phyloP scores from a whole-genome alignment of 1,140 invertebrate species.

The Hycleus phaleratus region DNA sequence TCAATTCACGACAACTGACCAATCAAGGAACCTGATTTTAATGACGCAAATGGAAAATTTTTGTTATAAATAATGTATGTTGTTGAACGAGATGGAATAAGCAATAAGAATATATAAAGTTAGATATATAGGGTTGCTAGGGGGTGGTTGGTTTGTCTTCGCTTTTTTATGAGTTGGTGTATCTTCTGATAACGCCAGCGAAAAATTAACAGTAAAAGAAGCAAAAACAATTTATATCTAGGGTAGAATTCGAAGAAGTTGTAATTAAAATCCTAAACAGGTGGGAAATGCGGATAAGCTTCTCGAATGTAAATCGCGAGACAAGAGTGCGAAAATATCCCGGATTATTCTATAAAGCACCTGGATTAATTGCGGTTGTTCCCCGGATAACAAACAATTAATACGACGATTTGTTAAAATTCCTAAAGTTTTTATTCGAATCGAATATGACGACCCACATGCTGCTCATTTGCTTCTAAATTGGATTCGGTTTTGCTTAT shows the following conservation, averaged over 20 bases:
- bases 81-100: conserved; percentile 26
- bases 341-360: conserved; percentile 16
- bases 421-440: neutral
- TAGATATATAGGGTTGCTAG: too few relatives aligned
- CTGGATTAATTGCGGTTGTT: conserved; percentile 6
- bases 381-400: conserved; percentile 8
- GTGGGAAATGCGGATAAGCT: conserved; percentile 20
- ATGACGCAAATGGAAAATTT: conserved; percentile 29
- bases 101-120: too few relatives aligned
- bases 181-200: too few relatives aligned
- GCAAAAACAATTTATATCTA: too few relatives aligned
- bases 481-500: conserved; percentile 16
- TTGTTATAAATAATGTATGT: conserved; percentile 37
- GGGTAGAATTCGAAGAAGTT: too few relatives aligned
- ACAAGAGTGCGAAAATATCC: conserved; percentile 8
- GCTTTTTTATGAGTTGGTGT: too few relatives aligned
- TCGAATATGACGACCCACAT: neutral
- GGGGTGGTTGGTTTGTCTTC: too few relatives aligned
- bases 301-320: conserved; percentile 17
- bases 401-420: neutral
- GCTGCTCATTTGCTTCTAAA: conserved; percentile 16
- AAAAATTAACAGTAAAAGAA: too few relatives aligned
- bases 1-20: conserved; percentile 28
- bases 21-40: conserved; percentile 23
- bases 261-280: conserved; percentile 21